Conservation (phyloP, 2,113 vertebrate species). For the Daubentonia madagascariensis region DNA sequence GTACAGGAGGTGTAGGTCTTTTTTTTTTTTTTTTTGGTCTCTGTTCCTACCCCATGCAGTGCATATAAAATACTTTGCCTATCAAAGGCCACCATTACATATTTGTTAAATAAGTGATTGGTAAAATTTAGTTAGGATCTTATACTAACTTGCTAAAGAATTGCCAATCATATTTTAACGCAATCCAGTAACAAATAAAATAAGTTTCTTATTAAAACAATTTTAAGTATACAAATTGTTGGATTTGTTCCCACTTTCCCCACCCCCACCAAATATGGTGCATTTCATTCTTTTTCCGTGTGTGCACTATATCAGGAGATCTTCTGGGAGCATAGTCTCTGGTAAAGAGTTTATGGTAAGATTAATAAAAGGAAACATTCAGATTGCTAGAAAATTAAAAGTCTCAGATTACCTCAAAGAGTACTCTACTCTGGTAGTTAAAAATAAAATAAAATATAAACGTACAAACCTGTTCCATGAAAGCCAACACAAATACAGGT, state of each 20-base stretch:
- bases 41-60: not conserved
- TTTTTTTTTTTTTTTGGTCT: not conserved
- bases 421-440: slow-evolving; percentile 41
- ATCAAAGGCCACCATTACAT: not conserved
- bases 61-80: not conserved
- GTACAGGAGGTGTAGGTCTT: not conserved
- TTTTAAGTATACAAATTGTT: not conserved
- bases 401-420: not conserved
- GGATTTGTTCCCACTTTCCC: not conserved
- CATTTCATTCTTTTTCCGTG: slow-evolving; percentile 34
- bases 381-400: slow-evolving; percentile 70
- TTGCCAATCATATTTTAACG: not conserved
- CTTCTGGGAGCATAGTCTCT: slow-evolving; percentile 4
- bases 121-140: not conserved
- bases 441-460: slow-evolving; percentile 53
- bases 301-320: not conserved
- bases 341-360: slow-evolving; percentile 61
- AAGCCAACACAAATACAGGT: not conserved
- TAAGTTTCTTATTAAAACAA: slow-evolving; percentile 25
- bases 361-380: slow-evolving; percentile 58
- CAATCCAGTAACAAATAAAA: not conserved
- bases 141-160: not conserved
- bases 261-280: not conserved
- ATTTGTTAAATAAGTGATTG: not conserved
- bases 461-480: not conserved